Evolutionary conservation across 2,888 invertebrate genomes (phyloP).

Genomic region (Heliconius hortense): DNA sequence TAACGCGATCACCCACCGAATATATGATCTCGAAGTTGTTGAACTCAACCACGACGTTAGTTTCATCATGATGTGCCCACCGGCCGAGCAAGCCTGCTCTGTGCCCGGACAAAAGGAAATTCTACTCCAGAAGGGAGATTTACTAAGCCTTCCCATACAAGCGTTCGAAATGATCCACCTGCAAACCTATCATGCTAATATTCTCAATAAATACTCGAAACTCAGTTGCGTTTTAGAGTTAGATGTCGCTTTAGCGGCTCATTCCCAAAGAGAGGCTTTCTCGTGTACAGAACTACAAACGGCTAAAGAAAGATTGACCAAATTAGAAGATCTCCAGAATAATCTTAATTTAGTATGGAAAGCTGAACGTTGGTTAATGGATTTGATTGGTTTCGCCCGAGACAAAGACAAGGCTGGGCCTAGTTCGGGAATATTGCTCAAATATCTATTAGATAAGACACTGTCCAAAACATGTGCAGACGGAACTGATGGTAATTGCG

Average conservation of each 20-base stretch:
- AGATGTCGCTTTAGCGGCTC: constrained; percentile 95
- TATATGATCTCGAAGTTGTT: constrained; percentile 96
- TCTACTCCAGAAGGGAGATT: constrained; percentile 90
- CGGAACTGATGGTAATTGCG: constrained; percentile 67
- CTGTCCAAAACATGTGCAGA: constrained; percentile 56
- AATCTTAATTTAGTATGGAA: constrained; percentile 96
- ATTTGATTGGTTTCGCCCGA: constrained; percentile 95
- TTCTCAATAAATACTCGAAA: constrained; percentile 95
- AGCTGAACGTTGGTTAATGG: constrained; percentile 97
- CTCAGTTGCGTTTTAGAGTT: constrained; percentile 96
- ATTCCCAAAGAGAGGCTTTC: constrained; percentile 96
- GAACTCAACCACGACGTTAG: constrained; percentile 95
- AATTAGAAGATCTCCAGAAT: constrained; percentile 91
- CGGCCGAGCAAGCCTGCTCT: constrained; percentile 95
- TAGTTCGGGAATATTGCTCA: constrained; percentile 76
- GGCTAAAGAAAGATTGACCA: constrained; percentile 91
- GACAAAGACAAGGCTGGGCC: constrained; percentile 83
- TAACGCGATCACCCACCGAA: constrained; percentile 87
- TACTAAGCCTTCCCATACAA: constrained; percentile 95
- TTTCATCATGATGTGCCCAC: constrained; percentile 95
- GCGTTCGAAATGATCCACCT: constrained; percentile 97
- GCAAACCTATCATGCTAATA: constrained; percentile 94
- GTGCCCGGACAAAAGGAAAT: constrained; percentile 94
- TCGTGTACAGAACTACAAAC: constrained; percentile 92
- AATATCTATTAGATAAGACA: constrained; percentile 67